Evolutionary conservation across 2,888 invertebrate genomes (phyloP).

Genomic region (Clunio marinus): DNA sequence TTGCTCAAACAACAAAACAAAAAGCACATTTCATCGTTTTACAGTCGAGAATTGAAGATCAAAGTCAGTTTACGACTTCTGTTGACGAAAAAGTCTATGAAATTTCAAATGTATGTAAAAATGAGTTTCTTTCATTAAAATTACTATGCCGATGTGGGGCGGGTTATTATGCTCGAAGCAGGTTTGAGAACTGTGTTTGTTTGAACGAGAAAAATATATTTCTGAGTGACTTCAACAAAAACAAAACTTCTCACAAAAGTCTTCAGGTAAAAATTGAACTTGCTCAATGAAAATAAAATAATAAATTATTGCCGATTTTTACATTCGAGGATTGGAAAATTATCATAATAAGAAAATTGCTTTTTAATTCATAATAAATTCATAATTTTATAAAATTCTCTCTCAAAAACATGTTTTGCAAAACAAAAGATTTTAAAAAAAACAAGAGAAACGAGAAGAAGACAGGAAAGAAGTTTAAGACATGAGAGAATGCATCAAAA

Average conservation of each 20-base stretch:
- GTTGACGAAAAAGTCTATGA: not conserved
- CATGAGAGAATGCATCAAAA: conserved; percentile 14
- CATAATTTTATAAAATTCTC: no score
- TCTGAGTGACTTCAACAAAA: not conserved
- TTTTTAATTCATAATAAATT: no score
- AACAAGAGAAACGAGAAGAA: conserved; percentile 8
- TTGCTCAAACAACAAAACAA: not conserved
- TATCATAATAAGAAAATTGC: not conserved
- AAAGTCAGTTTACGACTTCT: not conserved
- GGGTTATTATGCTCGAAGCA: not conserved
- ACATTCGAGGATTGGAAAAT: not conserved
- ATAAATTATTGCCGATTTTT: not conserved
- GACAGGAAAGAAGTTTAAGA: not conserved
- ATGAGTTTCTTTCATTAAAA: conserved; percentile 15
- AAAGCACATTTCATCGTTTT: not conserved
- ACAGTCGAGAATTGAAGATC: not conserved
- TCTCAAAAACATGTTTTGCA: no score
- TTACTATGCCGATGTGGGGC: conserved; percentile 12
- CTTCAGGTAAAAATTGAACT: not conserved
- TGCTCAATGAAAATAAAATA: not conserved
- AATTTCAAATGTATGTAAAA: not conserved
- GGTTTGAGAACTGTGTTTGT: not conserved
- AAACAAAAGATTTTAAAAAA: not conserved
- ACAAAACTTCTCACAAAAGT: not conserved
- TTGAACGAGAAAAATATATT: conserved; percentile 21